Conservation (phyloP, 2,113 vertebrate genomes). For the Corythoichthys haematopterus region DNA sequence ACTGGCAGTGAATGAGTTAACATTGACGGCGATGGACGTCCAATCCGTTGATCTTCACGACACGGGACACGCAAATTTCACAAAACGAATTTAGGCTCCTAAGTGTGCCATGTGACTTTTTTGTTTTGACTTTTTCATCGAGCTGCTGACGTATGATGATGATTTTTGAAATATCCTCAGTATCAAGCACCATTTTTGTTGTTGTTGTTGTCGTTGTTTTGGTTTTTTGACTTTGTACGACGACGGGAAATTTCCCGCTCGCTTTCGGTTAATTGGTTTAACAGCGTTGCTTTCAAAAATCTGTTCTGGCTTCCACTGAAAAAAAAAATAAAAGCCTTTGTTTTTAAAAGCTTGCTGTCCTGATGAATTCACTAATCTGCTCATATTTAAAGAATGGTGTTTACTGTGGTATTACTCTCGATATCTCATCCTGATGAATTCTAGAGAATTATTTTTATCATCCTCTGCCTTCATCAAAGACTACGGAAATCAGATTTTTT, state of each 20-base stretch:
- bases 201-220: constrained; percentile 1
- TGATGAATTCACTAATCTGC: constrained; percentile 62
- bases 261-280: constrained; percentile 47
- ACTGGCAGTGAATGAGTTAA: too few species aligned
- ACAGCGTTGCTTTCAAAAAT: constrained; percentile 65
- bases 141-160: constrained; percentile 20
- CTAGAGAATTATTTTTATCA: too few species aligned
- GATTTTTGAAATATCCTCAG: neutral
- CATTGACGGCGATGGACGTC: too few species aligned
- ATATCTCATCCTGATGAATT: too few species aligned
- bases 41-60: too few species aligned
- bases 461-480: too few species aligned
- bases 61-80: too few species aligned
- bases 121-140: constrained; percentile 10
- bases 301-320: constrained; percentile 68
- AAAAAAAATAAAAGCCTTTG: constrained; percentile 59
- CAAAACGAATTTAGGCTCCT: neutral
- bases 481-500: too few species aligned
- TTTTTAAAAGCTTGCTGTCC: constrained; percentile 39
- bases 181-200: constrained; percentile 32
- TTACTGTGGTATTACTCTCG: neutral
- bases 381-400: neutral
- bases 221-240: constrained; percentile 38
- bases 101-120: constrained; percentile 16
- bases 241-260: constrained; percentile 39